These are phyloP conservation scores for Popillia japonica DNA, from an alignment of 1,140 invertebrate species.

Conservation along the genomic window DNA sequence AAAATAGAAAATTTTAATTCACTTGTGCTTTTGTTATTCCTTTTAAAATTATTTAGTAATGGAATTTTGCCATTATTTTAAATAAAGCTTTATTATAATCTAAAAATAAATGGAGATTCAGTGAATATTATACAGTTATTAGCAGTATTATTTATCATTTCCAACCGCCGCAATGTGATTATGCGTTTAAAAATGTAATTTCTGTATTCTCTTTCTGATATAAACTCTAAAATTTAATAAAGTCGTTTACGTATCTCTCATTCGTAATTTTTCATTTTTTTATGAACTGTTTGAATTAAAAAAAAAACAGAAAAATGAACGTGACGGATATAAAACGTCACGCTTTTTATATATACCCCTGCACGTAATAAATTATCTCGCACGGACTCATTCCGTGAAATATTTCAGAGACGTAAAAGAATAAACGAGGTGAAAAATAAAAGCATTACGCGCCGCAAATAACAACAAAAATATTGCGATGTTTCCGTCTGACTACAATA, in stretches of 20 bases:
- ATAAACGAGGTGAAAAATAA: slow-evolving; percentile 35
- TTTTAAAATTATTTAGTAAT: no score
- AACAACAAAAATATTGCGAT: slow-evolving; percentile 27
- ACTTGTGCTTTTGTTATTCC: no score
- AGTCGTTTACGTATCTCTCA: slow-evolving; percentile 6
- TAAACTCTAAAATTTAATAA: slow-evolving; percentile 20
- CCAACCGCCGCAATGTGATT: no score
- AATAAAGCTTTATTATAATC: no score
- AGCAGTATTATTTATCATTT: no score
- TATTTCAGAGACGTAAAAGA: slow-evolving; percentile 27
- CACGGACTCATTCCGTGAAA: slow-evolving; percentile 7
- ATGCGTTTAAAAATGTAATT: background rate
- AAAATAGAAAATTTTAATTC: no score
- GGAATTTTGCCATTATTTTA: no score
- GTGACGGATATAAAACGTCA: slow-evolving; percentile 26
- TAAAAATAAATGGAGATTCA: no score
- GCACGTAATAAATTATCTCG: slow-evolving; percentile 26
- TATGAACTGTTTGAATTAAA: slow-evolving; percentile 35
- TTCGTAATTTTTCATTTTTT: slow-evolving; percentile 8
- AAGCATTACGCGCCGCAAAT: slow-evolving; percentile 23
- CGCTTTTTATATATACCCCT: slow-evolving; percentile 17
- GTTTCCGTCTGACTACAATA: background rate
- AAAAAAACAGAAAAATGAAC: slow-evolving; percentile 13
- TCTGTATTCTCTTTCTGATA: background rate
- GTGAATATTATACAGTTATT: no score